Percentiles rank a stretch among this genome's conserved stretches.
These are phyloP conservation scores for Schizopygopsis pylzovi DNA, from an alignment of 2,797 vertebrate genomes.

Conservation along the genomic window DNA sequence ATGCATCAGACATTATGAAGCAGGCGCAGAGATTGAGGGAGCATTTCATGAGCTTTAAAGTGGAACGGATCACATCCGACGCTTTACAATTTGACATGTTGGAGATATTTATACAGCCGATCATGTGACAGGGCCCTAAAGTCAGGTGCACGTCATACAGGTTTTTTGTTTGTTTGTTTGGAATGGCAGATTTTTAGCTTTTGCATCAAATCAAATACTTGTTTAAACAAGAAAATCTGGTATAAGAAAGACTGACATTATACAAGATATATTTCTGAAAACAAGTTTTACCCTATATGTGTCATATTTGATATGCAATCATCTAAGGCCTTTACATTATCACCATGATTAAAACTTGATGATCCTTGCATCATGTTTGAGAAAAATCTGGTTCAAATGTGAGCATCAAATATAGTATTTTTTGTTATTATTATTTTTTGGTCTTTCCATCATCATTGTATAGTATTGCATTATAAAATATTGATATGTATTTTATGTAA, in stretches of 20 bases:
- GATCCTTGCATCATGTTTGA: not conserved
- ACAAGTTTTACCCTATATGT: not conserved
- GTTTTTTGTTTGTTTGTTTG: not conserved
- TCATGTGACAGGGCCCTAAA: not conserved
- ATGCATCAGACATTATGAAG: not conserved
- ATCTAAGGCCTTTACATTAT: not conserved
- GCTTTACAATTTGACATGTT: not conserved
- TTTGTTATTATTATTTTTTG: not conserved
- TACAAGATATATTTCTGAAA: not conserved
- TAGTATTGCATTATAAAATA: not conserved
- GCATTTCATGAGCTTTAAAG: slow-evolving; percentile 16
- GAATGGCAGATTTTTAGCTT: not conserved
- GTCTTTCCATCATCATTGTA: not conserved
- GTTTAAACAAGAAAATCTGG: not conserved
- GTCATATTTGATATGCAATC: not conserved
- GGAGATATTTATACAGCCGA: not conserved
- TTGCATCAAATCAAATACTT: not conserved
- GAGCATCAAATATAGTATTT: too few species aligned
- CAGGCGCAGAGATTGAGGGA: not conserved
- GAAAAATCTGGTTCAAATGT: not conserved
- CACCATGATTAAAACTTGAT: not conserved
- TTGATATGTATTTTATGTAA: not conserved
- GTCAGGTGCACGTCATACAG: not conserved
- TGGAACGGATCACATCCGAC: not conserved
- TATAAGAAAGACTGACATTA: not conserved